A percentile compares a stretch with the other conserved stretches of the same genome.
phyloP scores from a whole-genome alignment of 1,140 invertebrate genomes.

The Brachionus plicatilis region DNA sequence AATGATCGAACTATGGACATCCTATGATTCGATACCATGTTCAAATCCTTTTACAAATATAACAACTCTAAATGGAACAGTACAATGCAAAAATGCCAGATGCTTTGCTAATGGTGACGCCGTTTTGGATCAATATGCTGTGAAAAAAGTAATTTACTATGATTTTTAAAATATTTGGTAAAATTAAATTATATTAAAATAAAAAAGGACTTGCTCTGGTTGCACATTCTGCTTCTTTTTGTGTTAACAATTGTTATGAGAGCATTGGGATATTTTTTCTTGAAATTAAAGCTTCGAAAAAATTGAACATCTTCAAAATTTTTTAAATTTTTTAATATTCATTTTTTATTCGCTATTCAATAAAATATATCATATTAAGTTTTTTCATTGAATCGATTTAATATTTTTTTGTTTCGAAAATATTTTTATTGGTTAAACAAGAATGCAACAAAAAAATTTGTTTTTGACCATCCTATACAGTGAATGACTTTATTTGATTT shows the following conservation, averaged over 20 bases:
- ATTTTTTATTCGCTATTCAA: not conserved
- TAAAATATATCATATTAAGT: too few species aligned
- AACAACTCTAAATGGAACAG: not conserved
- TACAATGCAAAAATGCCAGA: not conserved
- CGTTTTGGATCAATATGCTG: not conserved
- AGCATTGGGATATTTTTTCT: not conserved
- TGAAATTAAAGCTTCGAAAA: not conserved
- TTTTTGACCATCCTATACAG: too few species aligned
- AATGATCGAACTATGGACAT: conserved; percentile 10
- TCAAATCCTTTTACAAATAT: not conserved
- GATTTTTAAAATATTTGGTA: too few species aligned
- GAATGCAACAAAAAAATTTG: too few species aligned
- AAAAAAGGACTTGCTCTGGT: not conserved
- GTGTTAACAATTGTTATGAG: not conserved
- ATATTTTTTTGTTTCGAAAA: too few species aligned
- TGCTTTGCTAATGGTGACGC: not conserved
- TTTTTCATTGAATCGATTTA: too few species aligned
- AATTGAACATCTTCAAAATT: not conserved
- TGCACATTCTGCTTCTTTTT: not conserved
- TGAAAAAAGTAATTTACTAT: not conserved
- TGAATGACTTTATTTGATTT: too few species aligned
- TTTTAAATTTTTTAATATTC: not conserved
- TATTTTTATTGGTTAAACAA: too few species aligned
- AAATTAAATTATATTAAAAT: too few species aligned
- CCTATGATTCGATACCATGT: not conserved